Percentiles rank a stretch among this genome's conserved stretches.
Conservation (phyloP, 1,140 invertebrate species). For the Meloidogyne exigua region DNA sequence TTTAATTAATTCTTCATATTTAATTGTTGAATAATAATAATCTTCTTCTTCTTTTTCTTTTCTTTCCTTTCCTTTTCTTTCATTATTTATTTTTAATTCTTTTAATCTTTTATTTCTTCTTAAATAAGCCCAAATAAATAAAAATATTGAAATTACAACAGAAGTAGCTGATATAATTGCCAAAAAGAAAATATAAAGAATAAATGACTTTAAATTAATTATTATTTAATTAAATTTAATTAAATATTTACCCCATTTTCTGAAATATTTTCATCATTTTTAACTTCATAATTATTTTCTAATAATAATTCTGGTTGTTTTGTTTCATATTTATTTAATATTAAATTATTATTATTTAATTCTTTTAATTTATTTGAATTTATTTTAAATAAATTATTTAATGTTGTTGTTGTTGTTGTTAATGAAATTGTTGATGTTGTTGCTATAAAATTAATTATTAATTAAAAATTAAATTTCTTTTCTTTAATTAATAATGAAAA, state of each 20-base stretch:
- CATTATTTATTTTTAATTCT: neutral
- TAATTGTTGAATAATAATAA: slow-evolving; percentile 15
- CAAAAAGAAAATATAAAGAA: neutral
- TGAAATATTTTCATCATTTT: neutral
- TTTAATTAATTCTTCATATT: slow-evolving; percentile 14
- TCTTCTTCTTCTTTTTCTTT: neutral
- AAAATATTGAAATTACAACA: neutral
- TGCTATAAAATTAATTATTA: no score
- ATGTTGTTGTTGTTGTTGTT: neutral
- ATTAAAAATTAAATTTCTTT: no score
- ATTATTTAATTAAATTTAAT: no score
- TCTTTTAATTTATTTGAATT: neutral
- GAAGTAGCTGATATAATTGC: neutral
- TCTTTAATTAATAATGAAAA: no score
- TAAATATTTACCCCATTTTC: neutral
- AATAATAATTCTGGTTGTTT: neutral
- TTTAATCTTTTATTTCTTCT: slow-evolving; percentile 3
- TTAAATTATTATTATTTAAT: neutral
- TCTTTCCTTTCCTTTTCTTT: neutral
- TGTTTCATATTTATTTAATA: neutral
- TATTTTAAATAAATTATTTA: neutral
- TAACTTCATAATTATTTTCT: neutral
- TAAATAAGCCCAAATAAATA: neutral
- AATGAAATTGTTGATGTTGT: neutral
- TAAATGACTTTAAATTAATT: neutral